Percentiles rank a stretch among this genome's conserved stretches.
phyloP scores from a whole-genome alignment of 2,797 vertebrate species.

The Lagothrix lagotricha region DNA sequence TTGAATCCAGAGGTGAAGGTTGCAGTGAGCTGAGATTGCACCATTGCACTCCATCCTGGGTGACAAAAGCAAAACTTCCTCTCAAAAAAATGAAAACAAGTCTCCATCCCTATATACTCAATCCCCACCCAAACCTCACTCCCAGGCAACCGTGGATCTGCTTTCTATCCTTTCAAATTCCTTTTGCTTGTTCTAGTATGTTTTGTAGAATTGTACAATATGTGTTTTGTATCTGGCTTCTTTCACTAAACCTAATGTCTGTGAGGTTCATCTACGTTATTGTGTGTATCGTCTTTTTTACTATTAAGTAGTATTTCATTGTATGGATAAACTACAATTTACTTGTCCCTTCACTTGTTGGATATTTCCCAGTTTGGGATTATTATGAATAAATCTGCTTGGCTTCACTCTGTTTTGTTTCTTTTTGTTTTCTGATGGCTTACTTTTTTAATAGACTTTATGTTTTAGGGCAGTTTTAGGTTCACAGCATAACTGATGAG shows the following conservation, averaged over 20 bases:
- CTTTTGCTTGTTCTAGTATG: neutral
- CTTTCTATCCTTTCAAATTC: neutral
- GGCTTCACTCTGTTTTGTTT: neutral
- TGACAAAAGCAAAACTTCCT: neutral
- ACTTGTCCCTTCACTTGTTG: neutral
- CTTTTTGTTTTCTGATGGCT: neutral
- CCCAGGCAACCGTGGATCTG: neutral
- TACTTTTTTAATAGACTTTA: conserved; percentile 21
- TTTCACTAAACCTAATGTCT: neutral
- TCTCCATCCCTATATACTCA: neutral
- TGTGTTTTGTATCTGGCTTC: neutral
- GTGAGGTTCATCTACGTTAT: neutral
- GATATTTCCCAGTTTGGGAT: neutral
- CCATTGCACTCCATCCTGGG: neutral
- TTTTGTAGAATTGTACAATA: neutral
- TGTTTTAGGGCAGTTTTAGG: neutral
- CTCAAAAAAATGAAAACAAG: neutral
- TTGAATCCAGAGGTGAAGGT: neutral
- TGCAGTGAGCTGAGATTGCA: neutral
- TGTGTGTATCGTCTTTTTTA: neutral
- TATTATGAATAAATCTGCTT: conserved; percentile 7
- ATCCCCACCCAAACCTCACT: too few species aligned
- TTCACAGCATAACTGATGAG: neutral
- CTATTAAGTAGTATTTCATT: neutral
- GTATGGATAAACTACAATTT: neutral